These are phyloP conservation scores for Uria lomvia DNA, from an alignment of 2,113 vertebrate genomes.

Conservation along the genomic window DNA sequence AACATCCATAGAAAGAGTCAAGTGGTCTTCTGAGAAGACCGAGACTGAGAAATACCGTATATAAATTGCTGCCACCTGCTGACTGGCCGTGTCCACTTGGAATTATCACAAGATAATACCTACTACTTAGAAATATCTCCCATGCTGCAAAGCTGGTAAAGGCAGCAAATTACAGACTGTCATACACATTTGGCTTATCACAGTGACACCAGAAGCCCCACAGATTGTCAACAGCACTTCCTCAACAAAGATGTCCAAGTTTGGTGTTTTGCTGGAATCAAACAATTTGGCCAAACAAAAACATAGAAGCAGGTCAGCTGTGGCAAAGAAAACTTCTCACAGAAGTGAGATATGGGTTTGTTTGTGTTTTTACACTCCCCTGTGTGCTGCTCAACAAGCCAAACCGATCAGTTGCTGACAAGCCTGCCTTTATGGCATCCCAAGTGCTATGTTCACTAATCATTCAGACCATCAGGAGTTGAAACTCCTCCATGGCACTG, in stretches of 20 bases:
- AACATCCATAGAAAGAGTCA: neutral
- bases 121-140: neutral
- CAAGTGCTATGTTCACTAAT: neutral
- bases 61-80: neutral
- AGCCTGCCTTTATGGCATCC: neutral
- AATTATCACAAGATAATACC: neutral
- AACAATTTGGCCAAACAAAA: neutral
- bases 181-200: neutral
- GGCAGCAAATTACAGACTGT: neutral
- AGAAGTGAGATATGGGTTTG: neutral
- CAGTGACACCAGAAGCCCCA: neutral
- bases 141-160: neutral
- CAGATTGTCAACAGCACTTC: neutral
- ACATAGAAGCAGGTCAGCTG: neutral
- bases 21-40: neutral
- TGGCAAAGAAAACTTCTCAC: neutral
- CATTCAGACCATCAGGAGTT: neutral
- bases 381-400: neutral
- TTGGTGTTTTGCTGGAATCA: neutral
- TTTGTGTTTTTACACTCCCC: neutral
- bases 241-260: neutral
- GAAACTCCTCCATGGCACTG: neutral
- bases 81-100: neutral
- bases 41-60: neutral
- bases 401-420: neutral